phyloP scores from a whole-genome alignment of 2,888 invertebrate species.

The Neoscelio sp. region DNA sequence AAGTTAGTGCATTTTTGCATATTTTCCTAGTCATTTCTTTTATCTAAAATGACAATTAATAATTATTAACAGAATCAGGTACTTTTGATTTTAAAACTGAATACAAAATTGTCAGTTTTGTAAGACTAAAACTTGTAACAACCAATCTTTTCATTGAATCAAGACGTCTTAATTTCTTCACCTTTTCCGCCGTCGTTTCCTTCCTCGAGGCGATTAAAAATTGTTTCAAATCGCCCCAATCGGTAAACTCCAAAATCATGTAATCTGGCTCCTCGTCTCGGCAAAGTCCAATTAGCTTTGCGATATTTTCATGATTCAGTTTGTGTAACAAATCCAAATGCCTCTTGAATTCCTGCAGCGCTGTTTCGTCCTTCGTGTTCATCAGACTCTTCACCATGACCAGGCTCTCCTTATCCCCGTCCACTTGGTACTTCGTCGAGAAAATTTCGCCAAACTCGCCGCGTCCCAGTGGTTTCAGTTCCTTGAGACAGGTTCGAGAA shows the following conservation, averaged over 20 bases:
- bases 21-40: too few species aligned
- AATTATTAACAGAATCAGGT: too few species aligned
- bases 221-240: conserved; percentile 98
- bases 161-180: conserved; percentile 12
- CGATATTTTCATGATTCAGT: conserved; percentile 92
- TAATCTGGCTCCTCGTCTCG: conserved; percentile 94
- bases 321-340: conserved; percentile 94
- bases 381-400: conserved; percentile 90
- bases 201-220: conserved; percentile 87
- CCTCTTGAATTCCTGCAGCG: conserved; percentile 92
- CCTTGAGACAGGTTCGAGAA: conserved; percentile 89
- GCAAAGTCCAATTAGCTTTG: conserved; percentile 91
- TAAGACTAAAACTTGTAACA: not conserved
- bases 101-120: too few species aligned
- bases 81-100: too few species aligned
- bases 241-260: conserved; percentile 95
- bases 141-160: not conserved
- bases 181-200: conserved; percentile 64
- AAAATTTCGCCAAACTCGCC: conserved; percentile 97
- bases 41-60: too few species aligned
- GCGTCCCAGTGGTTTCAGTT: conserved; percentile 87
- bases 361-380: conserved; percentile 90
- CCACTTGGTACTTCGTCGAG: conserved; percentile 87
- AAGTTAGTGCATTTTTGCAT: too few species aligned
- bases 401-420: conserved; percentile 81